A percentile compares a stretch with the other conserved stretches of the same genome.
Evolutionary conservation across 2,888 invertebrate species (phyloP).

Genomic region (Brachyopa scutellaris): DNA sequence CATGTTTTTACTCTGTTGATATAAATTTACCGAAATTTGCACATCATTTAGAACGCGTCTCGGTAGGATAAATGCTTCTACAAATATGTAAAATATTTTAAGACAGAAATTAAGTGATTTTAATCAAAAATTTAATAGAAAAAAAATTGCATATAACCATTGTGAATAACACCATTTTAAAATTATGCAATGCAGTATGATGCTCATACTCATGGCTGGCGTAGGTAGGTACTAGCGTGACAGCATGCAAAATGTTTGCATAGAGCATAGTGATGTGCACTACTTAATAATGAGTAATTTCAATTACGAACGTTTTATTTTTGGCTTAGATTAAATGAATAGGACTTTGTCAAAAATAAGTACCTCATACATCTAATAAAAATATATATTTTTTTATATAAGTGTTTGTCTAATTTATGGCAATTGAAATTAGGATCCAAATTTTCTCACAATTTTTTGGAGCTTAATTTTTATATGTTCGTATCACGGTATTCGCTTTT

Average conservation of each 20-base stretch:
- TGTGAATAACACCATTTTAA: background rate
- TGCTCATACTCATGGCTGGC: too few species aligned
- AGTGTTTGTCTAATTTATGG: too few species aligned
- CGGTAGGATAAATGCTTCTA: background rate
- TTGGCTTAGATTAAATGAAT: background rate
- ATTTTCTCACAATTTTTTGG: too few species aligned
- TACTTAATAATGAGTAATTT: background rate
- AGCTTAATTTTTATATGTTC: too few species aligned
- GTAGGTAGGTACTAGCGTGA: too few species aligned
- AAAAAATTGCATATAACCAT: background rate
- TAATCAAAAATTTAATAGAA: background rate
- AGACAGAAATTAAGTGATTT: conserved; percentile 9
- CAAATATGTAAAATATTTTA: background rate
- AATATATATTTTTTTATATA: too few species aligned
- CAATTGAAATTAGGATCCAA: too few species aligned
- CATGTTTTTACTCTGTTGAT: background rate
- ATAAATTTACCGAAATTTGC: conserved; percentile 21
- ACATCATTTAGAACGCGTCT: background rate
- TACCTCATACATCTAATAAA: too few species aligned
- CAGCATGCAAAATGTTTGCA: background rate
- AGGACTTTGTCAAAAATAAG: background rate
- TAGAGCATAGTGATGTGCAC: background rate
- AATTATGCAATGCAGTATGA: background rate
- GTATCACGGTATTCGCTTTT: too few species aligned
- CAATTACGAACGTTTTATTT: background rate